A percentile compares a stretch with the other conserved stretches of the same genome.
phyloP scores from a whole-genome alignment of 1,140 invertebrate species.

The Apis florea region DNA sequence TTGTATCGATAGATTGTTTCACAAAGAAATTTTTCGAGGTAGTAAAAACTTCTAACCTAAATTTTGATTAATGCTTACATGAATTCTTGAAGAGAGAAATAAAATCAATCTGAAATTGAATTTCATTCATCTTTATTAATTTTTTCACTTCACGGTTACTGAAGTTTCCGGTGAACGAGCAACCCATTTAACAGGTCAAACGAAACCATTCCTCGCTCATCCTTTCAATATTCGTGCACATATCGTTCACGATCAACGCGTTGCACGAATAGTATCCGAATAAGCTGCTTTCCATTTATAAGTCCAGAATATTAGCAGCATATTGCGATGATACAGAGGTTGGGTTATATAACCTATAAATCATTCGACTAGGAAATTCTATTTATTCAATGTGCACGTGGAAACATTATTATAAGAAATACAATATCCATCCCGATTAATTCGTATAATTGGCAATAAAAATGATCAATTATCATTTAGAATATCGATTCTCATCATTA shows the following conservation, averaged over 20 bases:
- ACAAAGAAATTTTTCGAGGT: too few species aligned
- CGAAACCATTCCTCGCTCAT: neutral
- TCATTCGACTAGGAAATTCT: constrained; percentile 1
- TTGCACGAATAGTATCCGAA: neutral
- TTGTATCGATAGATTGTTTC: too few species aligned
- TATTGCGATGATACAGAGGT: neutral
- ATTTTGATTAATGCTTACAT: too few species aligned
- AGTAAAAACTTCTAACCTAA: too few species aligned
- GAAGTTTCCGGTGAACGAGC: neutral
- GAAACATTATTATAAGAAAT: neutral
- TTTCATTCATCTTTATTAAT: neutral
- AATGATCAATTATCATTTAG: neutral
- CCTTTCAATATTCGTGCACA: neutral
- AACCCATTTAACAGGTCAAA: neutral
- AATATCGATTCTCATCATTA: neutral
- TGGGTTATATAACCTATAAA: neutral
- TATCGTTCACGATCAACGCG: neutral
- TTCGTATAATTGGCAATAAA: neutral
- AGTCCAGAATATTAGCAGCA: constrained; percentile 7
- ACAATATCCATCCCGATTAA: neutral
- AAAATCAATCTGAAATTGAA: too few species aligned
- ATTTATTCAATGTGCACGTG: neutral
- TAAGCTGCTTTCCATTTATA: constrained; percentile 29
- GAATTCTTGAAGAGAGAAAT: too few species aligned
- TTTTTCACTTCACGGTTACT: neutral